Conservation (phyloP, 1,140 invertebrate species). For the Drosophila rhopaloa region DNA sequence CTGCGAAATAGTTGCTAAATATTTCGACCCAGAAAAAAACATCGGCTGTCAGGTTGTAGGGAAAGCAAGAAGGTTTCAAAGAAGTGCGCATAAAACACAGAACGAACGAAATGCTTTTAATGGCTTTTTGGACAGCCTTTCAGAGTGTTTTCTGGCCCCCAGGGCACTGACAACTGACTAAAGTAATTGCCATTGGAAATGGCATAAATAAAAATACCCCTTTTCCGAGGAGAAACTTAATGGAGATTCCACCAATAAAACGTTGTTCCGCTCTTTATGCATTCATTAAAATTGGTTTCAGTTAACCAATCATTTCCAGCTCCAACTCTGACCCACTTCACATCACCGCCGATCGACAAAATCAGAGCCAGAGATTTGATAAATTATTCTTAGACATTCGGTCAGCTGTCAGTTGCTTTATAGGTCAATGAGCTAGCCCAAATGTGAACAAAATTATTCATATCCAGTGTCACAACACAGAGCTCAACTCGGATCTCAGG, state of each 20-base stretch:
- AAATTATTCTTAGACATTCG: slow-evolving; percentile 37
- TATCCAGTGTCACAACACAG: slow-evolving; percentile 29
- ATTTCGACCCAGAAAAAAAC: slow-evolving; percentile 70
- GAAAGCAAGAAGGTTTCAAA: slow-evolving; percentile 40
- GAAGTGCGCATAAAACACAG: slow-evolving; percentile 27
- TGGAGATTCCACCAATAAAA: slow-evolving; percentile 26
- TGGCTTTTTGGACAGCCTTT: slow-evolving; percentile 28
- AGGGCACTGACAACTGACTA: slow-evolving; percentile 7
- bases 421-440: slow-evolving; percentile 45
- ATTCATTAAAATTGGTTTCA: slow-evolving; percentile 25
- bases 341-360: slow-evolving; percentile 30
- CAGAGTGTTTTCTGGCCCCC: slow-evolving; percentile 12
- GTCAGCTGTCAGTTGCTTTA: slow-evolving; percentile 45
- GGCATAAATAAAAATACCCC: slow-evolving; percentile 23
- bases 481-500: slow-evolving; percentile 15
- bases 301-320: slow-evolving; percentile 21
- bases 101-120: slow-evolving; percentile 38
- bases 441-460: slow-evolving; percentile 36
- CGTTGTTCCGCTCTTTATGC: neutral
- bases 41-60: slow-evolving; percentile 38
- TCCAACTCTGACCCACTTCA: slow-evolving; percentile 37
- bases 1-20: slow-evolving; percentile 66
- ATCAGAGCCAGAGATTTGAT: slow-evolving; percentile 20
- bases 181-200: slow-evolving; percentile 38
- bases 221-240: slow-evolving; percentile 15